Base-by-base conservation (phyloP, 2,797 vertebrate genomes). In the Falco biarmicus region DNA sequence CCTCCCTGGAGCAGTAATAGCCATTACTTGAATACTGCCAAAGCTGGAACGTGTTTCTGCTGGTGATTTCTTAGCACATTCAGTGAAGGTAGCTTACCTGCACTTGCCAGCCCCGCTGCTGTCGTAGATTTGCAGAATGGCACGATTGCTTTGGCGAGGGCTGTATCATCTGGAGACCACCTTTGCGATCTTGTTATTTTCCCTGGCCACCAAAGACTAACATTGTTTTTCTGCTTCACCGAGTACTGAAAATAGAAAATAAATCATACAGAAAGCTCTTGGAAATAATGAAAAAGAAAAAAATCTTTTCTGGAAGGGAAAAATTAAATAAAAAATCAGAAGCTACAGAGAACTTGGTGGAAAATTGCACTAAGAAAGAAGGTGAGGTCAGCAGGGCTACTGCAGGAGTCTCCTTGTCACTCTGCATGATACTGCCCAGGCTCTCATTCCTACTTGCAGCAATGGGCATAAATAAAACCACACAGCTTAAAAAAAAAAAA, bases 1-100 rank as follows among this genome's bases (percentile, higher is more conserved):
- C 95, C 94, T 98, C 77, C 90, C 53, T 50, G 37, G 76, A 94
- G 85, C 73, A 95, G 75, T 74, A 95, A 96, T 89, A 92, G 82
- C 84, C 82, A 93, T 94, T 91, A 93, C 70, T 94, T 61, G 84
- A 96, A 71, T 56, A 32, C 47, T 94, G 88, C 73, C 90, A 86
- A 92, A 83, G 65, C 86, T 88, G 87, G 92, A 54, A 69, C 31
- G 60, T 69, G 70, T 95, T 95, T 96, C 82, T 31, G 28, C 61
- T 94, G 66, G 57, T 77, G 73, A 71, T 53, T 81, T 71, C 78
- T 87, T 60, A 60, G 94, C 57, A 68, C 50, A 7, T 7, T 39
- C 85, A 84, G 54, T 3, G 13, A 87, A 63, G 63, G 41, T 90
- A 96, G 75, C 76, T 89, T 91, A 93, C 79, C 77, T 88, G 90